Conservation (phyloP, 2,888 invertebrate species). For the Ectobius pallidus region DNA sequence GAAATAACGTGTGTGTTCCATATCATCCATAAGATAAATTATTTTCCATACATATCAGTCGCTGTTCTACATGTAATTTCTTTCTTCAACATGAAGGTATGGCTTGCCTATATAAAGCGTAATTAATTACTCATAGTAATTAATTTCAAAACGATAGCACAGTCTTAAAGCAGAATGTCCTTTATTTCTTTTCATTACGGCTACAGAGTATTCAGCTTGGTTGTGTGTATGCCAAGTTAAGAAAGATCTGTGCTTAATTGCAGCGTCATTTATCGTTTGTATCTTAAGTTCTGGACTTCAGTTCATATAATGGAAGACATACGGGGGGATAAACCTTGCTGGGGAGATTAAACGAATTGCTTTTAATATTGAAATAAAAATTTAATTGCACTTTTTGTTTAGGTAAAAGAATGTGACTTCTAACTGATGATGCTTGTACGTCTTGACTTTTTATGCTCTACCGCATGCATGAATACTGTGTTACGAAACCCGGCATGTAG, state of each 20-base stretch:
- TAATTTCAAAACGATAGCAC: slow-evolving; percentile 26
- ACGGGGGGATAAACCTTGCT: background rate
- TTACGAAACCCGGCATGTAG: background rate
- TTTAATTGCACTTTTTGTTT: slow-evolving; percentile 2
- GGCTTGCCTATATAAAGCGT: background rate
- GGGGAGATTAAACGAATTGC: slow-evolving; percentile 9
- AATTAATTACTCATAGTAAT: slow-evolving; percentile 17
- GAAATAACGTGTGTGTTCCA: background rate
- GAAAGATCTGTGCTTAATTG: slow-evolving; percentile 10
- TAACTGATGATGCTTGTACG: background rate
- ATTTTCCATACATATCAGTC: background rate
- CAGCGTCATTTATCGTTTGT: slow-evolving; percentile 9
- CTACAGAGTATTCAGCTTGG: background rate
- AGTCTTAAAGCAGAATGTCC: background rate
- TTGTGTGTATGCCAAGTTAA: background rate
- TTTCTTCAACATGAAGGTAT: background rate
- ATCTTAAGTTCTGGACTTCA: background rate
- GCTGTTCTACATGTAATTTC: background rate
- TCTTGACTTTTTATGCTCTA: background rate
- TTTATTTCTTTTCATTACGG: background rate
- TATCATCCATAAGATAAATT: background rate
- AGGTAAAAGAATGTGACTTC: background rate
- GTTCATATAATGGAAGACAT: background rate
- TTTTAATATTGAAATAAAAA: slow-evolving; percentile 8
- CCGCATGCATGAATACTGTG: no score